A percentile compares a stretch with the other conserved stretches of the same genome.
These are phyloP conservation scores for Ganaspis sp. DNA, from an alignment of 1,140 invertebrate genomes.

Conservation along the genomic window DNA sequence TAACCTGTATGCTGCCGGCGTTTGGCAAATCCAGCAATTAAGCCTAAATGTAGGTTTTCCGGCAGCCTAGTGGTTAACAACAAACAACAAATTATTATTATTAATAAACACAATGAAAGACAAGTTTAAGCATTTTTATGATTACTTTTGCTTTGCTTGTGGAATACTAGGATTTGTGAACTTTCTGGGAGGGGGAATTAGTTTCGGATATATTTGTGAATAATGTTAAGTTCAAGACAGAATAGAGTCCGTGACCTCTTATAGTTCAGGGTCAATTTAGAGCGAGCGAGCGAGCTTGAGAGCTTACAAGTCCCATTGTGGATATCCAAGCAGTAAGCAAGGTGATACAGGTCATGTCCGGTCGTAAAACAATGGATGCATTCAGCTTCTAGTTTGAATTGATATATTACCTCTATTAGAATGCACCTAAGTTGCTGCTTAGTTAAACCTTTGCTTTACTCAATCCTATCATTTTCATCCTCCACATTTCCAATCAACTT, in stretches of 20 bases:
- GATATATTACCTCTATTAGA: constrained; percentile 30
- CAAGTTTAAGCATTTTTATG: no score
- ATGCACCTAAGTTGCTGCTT: neutral
- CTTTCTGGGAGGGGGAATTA: neutral
- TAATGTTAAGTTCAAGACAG: neutral
- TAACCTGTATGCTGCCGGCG: no score
- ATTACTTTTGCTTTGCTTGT: no score
- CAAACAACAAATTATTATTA: no score
- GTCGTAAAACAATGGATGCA: constrained; percentile 31
- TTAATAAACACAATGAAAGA: no score
- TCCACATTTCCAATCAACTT: no score
- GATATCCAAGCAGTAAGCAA: neutral
- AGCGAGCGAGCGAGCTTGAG: neutral
- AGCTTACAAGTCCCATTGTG: neutral
- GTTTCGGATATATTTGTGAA: no score
- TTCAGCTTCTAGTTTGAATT: constrained; percentile 21
- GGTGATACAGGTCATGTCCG: neutral
- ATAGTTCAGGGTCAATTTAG: constrained; percentile 34
- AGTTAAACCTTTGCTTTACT: neutral
- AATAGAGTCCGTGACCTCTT: constrained; percentile 38
- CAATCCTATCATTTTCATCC: no score
- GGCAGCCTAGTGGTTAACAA: no score
- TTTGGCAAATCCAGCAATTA: no score
- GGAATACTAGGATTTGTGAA: neutral
- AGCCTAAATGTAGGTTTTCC: no score